Conservation (phyloP, 2,113 vertebrate species). For the Neodontobutis hainanensis region DNA sequence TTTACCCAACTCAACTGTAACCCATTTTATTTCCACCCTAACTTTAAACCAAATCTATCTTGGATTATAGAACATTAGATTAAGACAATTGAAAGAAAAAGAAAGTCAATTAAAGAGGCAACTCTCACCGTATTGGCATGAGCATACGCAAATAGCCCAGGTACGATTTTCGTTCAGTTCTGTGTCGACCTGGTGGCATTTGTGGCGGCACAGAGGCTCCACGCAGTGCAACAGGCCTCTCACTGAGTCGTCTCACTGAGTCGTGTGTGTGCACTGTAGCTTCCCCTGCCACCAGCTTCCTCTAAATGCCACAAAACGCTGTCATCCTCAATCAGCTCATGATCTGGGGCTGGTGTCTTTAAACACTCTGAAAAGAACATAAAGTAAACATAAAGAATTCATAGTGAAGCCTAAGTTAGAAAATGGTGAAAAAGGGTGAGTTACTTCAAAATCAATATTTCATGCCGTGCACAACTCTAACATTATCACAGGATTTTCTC, state of each 20-base stretch:
- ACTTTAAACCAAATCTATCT: too few species aligned
- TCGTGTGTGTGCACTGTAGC: slow-evolving; percentile 40
- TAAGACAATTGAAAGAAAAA: too few species aligned
- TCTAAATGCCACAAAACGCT: slow-evolving; percentile 22
- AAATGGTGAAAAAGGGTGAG: background rate
- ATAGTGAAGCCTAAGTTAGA: background rate
- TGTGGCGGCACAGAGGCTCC: slow-evolving; percentile 44
- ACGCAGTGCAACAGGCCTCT: slow-evolving; percentile 59
- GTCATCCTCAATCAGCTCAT: slow-evolving; percentile 46
- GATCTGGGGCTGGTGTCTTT: slow-evolving; percentile 21
- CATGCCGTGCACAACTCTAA: too few species aligned
- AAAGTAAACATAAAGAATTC: slow-evolving; percentile 10
- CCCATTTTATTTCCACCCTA: too few species aligned
- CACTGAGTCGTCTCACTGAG: slow-evolving; percentile 66
- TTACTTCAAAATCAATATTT: background rate
- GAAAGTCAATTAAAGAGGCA: too few species aligned
- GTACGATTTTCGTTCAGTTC: slow-evolving; percentile 27
- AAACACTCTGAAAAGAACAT: background rate
- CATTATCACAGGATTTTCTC: too few species aligned
- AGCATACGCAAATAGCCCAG: slow-evolving; percentile 5
- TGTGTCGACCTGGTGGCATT: slow-evolving; percentile 62
- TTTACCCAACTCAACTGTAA: too few species aligned
- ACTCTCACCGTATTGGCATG: too few species aligned
- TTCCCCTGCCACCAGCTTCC: slow-evolving; percentile 46
- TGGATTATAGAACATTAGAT: too few species aligned